phyloP scores from a whole-genome alignment of 1,140 invertebrate species.

The Penaeus vannamei region DNA sequence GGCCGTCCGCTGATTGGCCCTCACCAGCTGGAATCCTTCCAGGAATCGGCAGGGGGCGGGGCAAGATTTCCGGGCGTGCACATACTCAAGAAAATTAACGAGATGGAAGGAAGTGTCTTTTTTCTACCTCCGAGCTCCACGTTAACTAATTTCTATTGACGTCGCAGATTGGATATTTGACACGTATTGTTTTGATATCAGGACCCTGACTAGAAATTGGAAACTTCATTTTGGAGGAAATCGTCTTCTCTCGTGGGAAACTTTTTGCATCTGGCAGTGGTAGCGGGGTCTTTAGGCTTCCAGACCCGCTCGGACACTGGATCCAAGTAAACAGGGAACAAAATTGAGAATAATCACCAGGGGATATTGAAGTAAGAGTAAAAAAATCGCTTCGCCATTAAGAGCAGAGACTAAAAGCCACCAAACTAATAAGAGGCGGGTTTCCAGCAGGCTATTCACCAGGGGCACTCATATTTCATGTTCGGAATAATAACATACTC shows the following conservation, averaged over 20 bases:
- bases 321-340: constrained; percentile 65
- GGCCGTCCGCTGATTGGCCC: constrained; percentile 63
- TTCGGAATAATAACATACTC: constrained; percentile 66
- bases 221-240: constrained; percentile 63
- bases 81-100: constrained; percentile 68
- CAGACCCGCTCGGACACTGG: constrained; percentile 64
- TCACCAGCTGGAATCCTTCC: constrained; percentile 64
- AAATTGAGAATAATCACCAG: constrained; percentile 65
- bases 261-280: constrained; percentile 65
- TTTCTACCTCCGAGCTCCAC: constrained; percentile 64
- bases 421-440: constrained; percentile 63
- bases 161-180: constrained; percentile 67
- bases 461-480: constrained; percentile 64
- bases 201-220: constrained; percentile 62
- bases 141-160: constrained; percentile 67
- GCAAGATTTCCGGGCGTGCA: constrained; percentile 66
- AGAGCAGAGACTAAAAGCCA: constrained; percentile 61
- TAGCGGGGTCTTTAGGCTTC: constrained; percentile 61
- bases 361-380: constrained; percentile 61
- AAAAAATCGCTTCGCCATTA: constrained; percentile 63
- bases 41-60: constrained; percentile 63
- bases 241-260: constrained; percentile 54
- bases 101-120: constrained; percentile 67
- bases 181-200: constrained; percentile 67
- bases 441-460: constrained; percentile 60